These are phyloP conservation scores for Lycopodina hypogea DNA, from an alignment of 37 sponge, comb jelly and placozoan species.

Conservation along the genomic window DNA sequence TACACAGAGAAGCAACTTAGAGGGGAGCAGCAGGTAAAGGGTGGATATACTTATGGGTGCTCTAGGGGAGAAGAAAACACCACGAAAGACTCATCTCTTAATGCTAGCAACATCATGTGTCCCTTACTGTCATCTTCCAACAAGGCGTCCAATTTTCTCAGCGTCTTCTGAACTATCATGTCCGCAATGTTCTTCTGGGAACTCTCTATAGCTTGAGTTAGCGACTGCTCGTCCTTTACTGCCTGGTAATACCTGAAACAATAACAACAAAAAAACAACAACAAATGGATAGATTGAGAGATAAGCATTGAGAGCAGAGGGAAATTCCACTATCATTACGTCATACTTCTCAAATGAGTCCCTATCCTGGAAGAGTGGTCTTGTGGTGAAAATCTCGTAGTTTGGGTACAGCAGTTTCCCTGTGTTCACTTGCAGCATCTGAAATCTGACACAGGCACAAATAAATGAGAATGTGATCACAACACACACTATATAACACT, in stretches of 20 bases:
- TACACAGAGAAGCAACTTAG: too few relatives aligned
- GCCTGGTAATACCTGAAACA: slow-evolving; percentile 25
- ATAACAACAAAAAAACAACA: neutral
- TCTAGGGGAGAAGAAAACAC: too few relatives aligned
- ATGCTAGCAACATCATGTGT: too few relatives aligned
- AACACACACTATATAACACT: neutral
- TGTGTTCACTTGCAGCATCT: slow-evolving; percentile 66
- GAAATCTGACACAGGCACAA: slow-evolving; percentile 29
- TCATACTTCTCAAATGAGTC: slow-evolving; percentile 64
- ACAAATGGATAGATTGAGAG: too few relatives aligned
- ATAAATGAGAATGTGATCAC: neutral
- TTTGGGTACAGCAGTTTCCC: slow-evolving; percentile 52
- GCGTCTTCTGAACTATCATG: neutral
- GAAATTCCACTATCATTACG: neutral
- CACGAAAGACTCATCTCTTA: too few relatives aligned
- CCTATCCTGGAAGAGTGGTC: slow-evolving; percentile 49
- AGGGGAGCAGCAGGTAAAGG: too few relatives aligned
- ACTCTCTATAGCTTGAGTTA: slow-evolving; percentile 10
- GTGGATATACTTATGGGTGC: too few relatives aligned
- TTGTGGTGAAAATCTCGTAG: slow-evolving; percentile 50
- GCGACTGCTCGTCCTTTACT: slow-evolving; percentile 11
- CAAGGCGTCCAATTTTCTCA: neutral
- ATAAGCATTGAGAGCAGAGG: too few relatives aligned
- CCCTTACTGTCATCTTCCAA: neutral
- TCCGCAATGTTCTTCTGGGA: neutral